These are phyloP conservation scores for Luidia sarsii DNA, from an alignment of 53 echinoderm and acorn worm genomes.

Conservation along the genomic window DNA sequence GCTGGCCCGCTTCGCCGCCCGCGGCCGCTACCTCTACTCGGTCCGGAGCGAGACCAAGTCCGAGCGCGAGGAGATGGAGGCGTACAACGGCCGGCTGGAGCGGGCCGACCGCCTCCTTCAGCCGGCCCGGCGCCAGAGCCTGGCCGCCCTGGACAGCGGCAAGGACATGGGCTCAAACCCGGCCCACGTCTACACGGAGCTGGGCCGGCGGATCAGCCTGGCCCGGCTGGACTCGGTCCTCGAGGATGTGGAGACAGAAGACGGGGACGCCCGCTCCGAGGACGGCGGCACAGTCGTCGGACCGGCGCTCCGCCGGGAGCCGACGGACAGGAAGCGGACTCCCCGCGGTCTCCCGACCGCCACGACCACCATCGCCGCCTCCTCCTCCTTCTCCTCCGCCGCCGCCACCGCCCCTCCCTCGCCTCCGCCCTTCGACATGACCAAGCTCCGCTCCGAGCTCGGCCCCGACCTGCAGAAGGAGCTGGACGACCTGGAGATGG, in stretches of 20 bases:
- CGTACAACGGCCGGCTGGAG: conserved; percentile 70
- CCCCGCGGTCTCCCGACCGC: not conserved
- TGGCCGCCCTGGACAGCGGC: conserved; percentile 66
- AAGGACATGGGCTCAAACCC: conserved; percentile 63
- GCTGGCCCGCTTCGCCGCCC: conserved; percentile 62
- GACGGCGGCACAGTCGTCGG: too few species aligned
- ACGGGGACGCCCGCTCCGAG: not conserved
- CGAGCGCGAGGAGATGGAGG: conserved; percentile 68
- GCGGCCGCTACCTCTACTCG: conserved; percentile 77
- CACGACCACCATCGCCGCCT: too few species aligned
- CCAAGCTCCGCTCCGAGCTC: conserved; percentile 70
- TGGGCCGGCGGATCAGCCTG: conserved; percentile 60
- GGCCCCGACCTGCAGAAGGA: conserved; percentile 69
- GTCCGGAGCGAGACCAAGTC: conserved; percentile 71
- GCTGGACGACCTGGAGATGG: conserved; percentile 69
- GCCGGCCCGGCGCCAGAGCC: conserved; percentile 64
- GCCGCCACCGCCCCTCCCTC: not conserved
- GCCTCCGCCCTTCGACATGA: conserved; percentile 69
- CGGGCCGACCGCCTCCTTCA: conserved; percentile 62
- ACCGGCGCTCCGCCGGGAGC: not conserved
- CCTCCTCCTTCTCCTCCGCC: not conserved
- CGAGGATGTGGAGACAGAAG: not conserved
- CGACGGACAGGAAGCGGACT: too few species aligned
- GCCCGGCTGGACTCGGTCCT: conserved; percentile 37
- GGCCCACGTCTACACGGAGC: conserved; percentile 53